Percentiles rank a stretch among this genome's conserved stretches.
phyloP scores from a whole-genome alignment of 2,113 vertebrate genomes.

The Aepyceros melampus region DNA sequence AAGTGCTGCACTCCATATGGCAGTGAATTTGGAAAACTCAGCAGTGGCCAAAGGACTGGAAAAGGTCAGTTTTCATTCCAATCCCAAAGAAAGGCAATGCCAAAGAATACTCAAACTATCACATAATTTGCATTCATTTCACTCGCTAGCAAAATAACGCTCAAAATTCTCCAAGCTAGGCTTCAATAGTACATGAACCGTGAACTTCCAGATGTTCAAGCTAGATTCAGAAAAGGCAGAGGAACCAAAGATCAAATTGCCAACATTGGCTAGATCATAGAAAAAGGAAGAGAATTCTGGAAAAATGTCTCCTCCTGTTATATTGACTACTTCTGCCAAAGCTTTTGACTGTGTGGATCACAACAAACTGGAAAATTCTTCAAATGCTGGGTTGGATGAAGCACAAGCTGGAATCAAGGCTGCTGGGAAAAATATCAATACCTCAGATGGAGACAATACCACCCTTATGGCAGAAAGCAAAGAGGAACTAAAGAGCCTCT shows the following conservation, averaged over 20 bases:
- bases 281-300: background rate
- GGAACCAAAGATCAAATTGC: background rate
- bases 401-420: background rate
- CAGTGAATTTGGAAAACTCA: background rate
- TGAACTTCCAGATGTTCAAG: background rate
- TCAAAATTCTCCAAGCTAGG: background rate
- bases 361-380: background rate
- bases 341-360: background rate
- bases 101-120: background rate
- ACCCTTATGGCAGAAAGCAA: background rate
- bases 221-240: background rate
- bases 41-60: background rate
- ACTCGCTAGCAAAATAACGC: background rate
- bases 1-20: background rate
- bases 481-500: background rate
- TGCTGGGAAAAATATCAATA: background rate
- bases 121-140: background rate
- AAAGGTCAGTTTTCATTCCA: background rate
- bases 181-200: background rate
- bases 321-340: background rate
- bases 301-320: background rate
- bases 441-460: background rate
- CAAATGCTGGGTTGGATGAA: too few relatives aligned
- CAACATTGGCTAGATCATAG: background rate
- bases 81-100: background rate